These are phyloP conservation scores for Notodonta dromedarius DNA, from an alignment of 2,888 invertebrate genomes.

Conservation along the genomic window DNA sequence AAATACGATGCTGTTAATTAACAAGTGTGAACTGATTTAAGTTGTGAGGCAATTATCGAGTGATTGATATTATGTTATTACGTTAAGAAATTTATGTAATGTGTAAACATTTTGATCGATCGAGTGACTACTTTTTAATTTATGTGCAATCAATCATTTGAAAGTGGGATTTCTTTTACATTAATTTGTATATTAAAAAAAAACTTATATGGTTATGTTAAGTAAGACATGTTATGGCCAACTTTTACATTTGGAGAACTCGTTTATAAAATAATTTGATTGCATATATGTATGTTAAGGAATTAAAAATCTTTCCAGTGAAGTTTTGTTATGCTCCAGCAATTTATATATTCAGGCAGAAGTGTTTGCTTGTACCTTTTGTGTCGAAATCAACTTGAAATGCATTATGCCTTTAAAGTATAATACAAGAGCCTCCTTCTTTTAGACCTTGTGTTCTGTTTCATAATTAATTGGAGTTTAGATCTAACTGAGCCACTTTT, in stretches of 20 bases:
- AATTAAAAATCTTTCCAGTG: no score
- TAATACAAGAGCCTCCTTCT: no score
- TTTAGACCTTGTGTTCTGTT: not conserved
- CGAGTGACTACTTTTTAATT: slow-evolving; percentile 16
- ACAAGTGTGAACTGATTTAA: slow-evolving; percentile 8
- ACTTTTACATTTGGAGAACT: not conserved
- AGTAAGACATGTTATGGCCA: not conserved
- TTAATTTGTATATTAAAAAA: not conserved
- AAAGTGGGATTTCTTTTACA: slow-evolving; percentile 1
- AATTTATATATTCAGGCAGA: no score
- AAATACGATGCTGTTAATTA: slow-evolving; percentile 4
- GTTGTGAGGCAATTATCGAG: slow-evolving; percentile 6
- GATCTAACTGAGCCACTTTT: slow-evolving; percentile 22
- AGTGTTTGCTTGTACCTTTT: no score
- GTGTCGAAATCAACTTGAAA: no score
- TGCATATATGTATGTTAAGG: no score
- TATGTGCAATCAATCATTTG: slow-evolving; percentile 1
- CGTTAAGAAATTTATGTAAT: slow-evolving; percentile 20
- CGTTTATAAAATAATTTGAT: no score
- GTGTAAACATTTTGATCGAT: slow-evolving; percentile 30
- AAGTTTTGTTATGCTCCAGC: no score
- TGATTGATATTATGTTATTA: slow-evolving; percentile 7
- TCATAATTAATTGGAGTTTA: not conserved
- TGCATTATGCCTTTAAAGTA: no score
- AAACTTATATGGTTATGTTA: not conserved